Base-by-base conservation (phyloP, 2,797 vertebrate species). In the Chromis chromis region DNA sequence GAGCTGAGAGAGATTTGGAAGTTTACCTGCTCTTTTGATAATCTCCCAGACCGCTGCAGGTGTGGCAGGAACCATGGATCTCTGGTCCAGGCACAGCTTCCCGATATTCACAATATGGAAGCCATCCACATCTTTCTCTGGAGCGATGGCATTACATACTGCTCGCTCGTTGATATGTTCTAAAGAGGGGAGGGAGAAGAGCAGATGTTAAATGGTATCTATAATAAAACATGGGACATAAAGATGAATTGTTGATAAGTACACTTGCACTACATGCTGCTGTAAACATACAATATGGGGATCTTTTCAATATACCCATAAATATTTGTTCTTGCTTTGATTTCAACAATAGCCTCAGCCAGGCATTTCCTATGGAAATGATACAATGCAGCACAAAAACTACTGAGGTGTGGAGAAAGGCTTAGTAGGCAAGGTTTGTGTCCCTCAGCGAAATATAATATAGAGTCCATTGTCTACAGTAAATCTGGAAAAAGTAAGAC, bases 21-120 rank as follows among this genome's bases (percentile, higher is more conserved):
- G 46, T 83, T 86, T 75, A 98, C 97, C 96, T 71, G 94, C 94
- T 76, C 96, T 92, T 85, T 91, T 94, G 39, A 98, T 96, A 52
- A 98, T 97, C 80, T 98, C 97, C 97, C 97, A 98, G 17, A 98
- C 96, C 0, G 96, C 97, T 36, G 95, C 94, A 36, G 96, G 96
- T 0, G 97, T 97, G 53, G 97, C 96, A 44, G 97, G 97, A 69
- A 98, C 92, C 67, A 98, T 80, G 5, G 97, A 96, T 53, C 93
- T 94, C 89, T 97, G 97, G 79, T 96, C 96, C 11, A 98, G 94
- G 84, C 97, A 98, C 78, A 99, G 88, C 52, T 96, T 96, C 21
- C 97, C 97, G 0, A 97, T 90, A 39, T 97, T 99, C 64, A 97
- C 88, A 59, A 98, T 94, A 24, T 98, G 96, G 85, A 98, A 99